Base-by-base conservation (phyloP, 2,797 vertebrate species). In the Scarus forsteni region DNA sequence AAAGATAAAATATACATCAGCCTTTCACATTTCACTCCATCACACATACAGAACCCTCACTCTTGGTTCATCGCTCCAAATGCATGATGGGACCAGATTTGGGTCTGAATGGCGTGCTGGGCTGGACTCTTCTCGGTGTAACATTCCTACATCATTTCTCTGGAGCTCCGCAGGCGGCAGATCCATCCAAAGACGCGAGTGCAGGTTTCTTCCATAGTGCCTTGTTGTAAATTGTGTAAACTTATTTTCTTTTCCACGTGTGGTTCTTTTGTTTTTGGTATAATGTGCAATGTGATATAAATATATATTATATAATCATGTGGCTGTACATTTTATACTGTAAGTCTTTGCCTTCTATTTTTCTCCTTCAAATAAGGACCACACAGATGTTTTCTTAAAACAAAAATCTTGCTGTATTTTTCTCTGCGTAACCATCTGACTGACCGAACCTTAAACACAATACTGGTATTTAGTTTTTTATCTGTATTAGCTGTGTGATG, bases 111-210 rank as follows among this genome's bases (percentile, higher is more conserved):
- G 74, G 60, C 48, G 52, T 38, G 70, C 49, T 56, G 38, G 6
- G 70, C 1, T 3, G 53, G 74, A 68, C 58, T 0, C 15, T 50
- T 58, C 27, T 60, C 70, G 16, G 61, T 5, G 66, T 38, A 51
- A 81, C 86, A 51, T 51, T 51, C 49, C 46, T 48, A 18, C 46
- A 34, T 63, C 75, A 72, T 91, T 90, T 94, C 90, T 78, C 85
- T 79, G 93, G 95, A 95, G 89, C 12, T 95, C 97, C 96, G 97
- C 97, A 70, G 97, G 97, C 97, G 93, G 97, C 94, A 88, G 92
- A 89, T 96, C 94, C 91, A 89, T 78, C 75, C 66, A 88, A 83
- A 92, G 92, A 86, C 80, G 83, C 71, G 70, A 62, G 77, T 79
- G 66, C 81, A 88, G 90, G 77, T 80, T 87, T 74, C 62, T 79